Evolutionary conservation across 2,888 invertebrate species (phyloP).

Genomic region (Sinopyrophorus schimmeli): DNA sequence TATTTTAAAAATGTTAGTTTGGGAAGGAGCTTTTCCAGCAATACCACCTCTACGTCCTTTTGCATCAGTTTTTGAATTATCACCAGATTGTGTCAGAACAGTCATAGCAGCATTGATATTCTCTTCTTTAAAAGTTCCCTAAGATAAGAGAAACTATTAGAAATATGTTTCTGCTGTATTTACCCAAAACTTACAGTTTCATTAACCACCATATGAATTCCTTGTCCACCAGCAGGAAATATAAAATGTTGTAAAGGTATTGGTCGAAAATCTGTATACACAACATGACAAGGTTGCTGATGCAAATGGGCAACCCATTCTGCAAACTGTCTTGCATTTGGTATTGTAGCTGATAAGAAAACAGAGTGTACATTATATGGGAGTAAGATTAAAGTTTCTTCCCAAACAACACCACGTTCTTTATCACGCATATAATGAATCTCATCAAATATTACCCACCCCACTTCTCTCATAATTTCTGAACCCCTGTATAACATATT

Average conservation of each 20-base stretch:
- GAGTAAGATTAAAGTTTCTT: constrained; percentile 95
- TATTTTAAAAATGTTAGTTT: constrained; percentile 92
- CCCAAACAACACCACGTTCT: constrained; percentile 99
- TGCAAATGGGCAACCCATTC: constrained; percentile 95
- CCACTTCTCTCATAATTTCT: constrained; percentile 98
- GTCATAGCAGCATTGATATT: constrained; percentile 98
- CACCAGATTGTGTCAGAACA: constrained; percentile 76
- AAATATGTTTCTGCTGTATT: background rate
- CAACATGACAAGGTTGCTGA: constrained; percentile 97
- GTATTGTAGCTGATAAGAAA: constrained; percentile 98
- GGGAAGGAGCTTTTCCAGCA: constrained; percentile 63
- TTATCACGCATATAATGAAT: constrained; percentile 99
- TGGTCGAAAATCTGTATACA: constrained; percentile 97
- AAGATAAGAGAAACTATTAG: constrained; percentile 19
- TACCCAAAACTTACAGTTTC: constrained; percentile 65
- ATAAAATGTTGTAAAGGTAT: constrained; percentile 98
- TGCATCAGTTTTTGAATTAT: constrained; percentile 80
- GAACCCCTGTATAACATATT: constrained; percentile 99
- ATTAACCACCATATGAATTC: constrained; percentile 94
- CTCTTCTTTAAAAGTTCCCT: constrained; percentile 95
- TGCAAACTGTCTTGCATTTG: constrained; percentile 95
- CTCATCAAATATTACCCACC: constrained; percentile 99
- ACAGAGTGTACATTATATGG: constrained; percentile 99
- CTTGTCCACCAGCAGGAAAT: constrained; percentile 94
- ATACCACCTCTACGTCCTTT: constrained; percentile 76